Evolutionary conservation across 1,140 invertebrate species (phyloP), one percentile per base, ranked within the genome.

Genomic region (Penaeus vannamei): DNA sequence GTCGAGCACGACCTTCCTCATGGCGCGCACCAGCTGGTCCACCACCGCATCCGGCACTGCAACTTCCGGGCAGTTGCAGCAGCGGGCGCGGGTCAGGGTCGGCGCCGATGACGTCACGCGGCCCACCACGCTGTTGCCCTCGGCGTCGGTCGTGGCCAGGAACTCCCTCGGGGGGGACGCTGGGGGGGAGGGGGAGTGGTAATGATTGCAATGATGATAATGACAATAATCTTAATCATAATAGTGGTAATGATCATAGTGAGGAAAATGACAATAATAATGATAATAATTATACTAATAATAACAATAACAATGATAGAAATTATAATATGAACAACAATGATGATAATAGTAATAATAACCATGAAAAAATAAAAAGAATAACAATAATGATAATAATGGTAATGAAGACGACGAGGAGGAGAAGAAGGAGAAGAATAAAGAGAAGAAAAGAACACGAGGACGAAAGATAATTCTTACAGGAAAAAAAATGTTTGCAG

Each of bases 1-100:
- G 46, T 89, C 87, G 23, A 89, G 87, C 64, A 89, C 87, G 14
- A 89, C 87, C 72, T 84, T 89, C 32, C 87, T 61, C 87, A 89
- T 89, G 26, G 72, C 64, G 82, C 87, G 62, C 22, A 89, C 87
- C 22, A 89, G 60, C 82, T 89, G 87, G n/a, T 89, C 87, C 81
- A 89, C 87, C 32, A 84, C 60, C 3, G 77, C 59, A 60, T 85
- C 87, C 14, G 82, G 53, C 12, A 83, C 66, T 26, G 82, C 87
- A 22, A 59, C 83, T 26, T 79, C 87, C 3, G 87, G 87, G 42
- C 87, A 89, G 76, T 89, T 89, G 87, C 87, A 89, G 36, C 87
- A 89, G 29, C 87, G 69, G 72, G 87, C 87, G 1, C 87, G 69
- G 72, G 82, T 12, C 29, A 79, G 23, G 69, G 46, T 22, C 26